Evolutionary conservation across 2,113 vertebrate species (phyloP), one percentile per base, ranked within the genome.

Genomic region (Tyto alba): DNA sequence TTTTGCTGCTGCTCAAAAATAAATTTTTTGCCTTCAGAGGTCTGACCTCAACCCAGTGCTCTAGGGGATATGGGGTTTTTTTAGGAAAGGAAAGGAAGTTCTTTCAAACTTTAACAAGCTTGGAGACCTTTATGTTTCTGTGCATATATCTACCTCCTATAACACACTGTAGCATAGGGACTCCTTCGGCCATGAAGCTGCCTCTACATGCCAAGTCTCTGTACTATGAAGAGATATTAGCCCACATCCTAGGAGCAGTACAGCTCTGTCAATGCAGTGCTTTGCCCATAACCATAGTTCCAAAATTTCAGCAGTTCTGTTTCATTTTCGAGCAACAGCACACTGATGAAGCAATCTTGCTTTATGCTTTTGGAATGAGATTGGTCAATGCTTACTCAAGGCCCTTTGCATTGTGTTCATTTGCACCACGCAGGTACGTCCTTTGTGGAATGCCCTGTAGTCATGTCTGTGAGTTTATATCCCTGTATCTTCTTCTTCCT

Each of bases 121-220:
- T 73, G 59, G 38, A 62, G n/a, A 36, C 26, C 8, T 78, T 48
- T 50, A 30, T 53, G 21, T 73, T 74, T 53, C 68, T 77, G 41
- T 73, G 25, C 3, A 6, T 38, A 12, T 26, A 22, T 11, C 13
- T 60, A 8, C 2, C 13, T 29, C 20, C 14, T 64, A 5, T 13
- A 66, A 34, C 3, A 47, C 17, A 11, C 40, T 69, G 73, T 12
- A 85, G 40, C 0, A 0, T 6, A 66, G 47, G 34, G 50, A 48
- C 18, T 62, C 25, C 50, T 62, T 69, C 50, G 67, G 55, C 9
- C 21, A 6, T n/a, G 72, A 55, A 73, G 48, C 26, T 74, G 50
- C 34, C 20, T 25, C 30, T 32, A 17, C 4, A 5, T 30, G 16
- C 50, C 36, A n/a, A 17, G 26, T 25, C 25, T 40, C 38, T 32